These are phyloP conservation scores for Willisornis vidua DNA, from an alignment of 2,113 vertebrate genomes.

Conservation along the genomic window DNA sequence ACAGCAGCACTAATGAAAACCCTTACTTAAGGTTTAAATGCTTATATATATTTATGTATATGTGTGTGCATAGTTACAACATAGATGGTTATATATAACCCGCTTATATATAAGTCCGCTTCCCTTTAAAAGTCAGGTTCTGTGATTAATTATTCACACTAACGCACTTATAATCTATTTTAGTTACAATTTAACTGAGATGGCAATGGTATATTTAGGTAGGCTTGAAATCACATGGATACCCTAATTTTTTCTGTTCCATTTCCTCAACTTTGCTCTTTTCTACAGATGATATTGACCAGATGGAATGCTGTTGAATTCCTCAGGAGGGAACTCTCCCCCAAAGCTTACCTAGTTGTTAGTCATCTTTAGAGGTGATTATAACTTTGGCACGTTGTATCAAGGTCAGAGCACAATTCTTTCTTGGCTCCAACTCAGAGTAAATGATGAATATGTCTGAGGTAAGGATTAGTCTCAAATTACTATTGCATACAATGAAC, in stretches of 20 bases:
- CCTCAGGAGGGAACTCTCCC: background rate
- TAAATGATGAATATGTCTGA: background rate
- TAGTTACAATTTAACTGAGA: background rate
- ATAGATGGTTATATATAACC: background rate
- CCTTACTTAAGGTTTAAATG: background rate
- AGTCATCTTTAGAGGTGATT: background rate
- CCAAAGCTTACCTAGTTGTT: background rate
- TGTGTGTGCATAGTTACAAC: background rate
- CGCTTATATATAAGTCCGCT: background rate
- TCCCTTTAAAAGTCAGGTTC: background rate
- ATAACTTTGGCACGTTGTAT: background rate
- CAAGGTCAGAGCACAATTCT: background rate
- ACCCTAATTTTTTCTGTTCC: background rate
- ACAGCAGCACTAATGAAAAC: background rate
- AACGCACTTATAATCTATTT: background rate
- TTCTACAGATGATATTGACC: background rate
- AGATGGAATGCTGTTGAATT: background rate
- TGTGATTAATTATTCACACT: background rate
- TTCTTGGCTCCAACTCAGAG: background rate
- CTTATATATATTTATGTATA: background rate
- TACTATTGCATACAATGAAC: background rate
- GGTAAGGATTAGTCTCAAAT: background rate
- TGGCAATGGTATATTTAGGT: background rate
- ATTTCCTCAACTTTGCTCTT: background rate
- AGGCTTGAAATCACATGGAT: background rate